Evolutionary conservation across 2,888 invertebrate genomes (phyloP), one percentile per base, ranked within the genome.

Genomic region (Podabrus alpinus): DNA sequence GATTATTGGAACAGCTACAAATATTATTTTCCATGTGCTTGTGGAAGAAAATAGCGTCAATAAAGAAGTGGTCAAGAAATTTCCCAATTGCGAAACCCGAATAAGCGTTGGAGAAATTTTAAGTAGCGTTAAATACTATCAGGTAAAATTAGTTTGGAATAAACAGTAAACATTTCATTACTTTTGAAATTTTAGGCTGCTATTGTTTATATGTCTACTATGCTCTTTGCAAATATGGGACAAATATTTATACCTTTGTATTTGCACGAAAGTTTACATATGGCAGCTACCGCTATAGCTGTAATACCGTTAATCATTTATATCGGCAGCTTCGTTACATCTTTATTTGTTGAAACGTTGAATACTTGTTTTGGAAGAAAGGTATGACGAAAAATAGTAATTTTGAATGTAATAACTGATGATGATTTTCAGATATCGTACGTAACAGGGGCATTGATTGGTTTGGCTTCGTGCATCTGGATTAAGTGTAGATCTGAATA

Each of bases 161-260:
- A 15, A 29, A 3, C 19, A 10, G 15, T 68, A 11, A 62, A 15
- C 15, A 66, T 16, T 71, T 68, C 21, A 85, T 69, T n/a, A 64
- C 9, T 15, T 7, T 19, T 3, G 2, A 9, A 19, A n/a, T 88
- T 90, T 79, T 86, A 95, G 93, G 91, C 96, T 24, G 96, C 94
- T 3, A 86, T 92, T 7, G 88, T 97, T 67, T 97, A 97, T 87
- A 96, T 96, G 95, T 91, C 92, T 64, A 94, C 96, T 10, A 90
- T 96, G 83, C 86, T 97, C 68, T 95, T 94, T 83, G 93, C 94
- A 25, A 97, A 97, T 88, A 89, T 97, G 72, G 92, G 94, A 10
- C 96, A 96, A 88, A 93, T 95, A 59, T 93, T 96, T 83, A 90
- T 97, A 79, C 96, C 97, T 0, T 88, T 97, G 75, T 97, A 96